Evolutionary conservation across 2,113 vertebrate genomes (phyloP), one percentile per base, ranked within the genome.

Genomic region (Tursiops truncatus): DNA sequence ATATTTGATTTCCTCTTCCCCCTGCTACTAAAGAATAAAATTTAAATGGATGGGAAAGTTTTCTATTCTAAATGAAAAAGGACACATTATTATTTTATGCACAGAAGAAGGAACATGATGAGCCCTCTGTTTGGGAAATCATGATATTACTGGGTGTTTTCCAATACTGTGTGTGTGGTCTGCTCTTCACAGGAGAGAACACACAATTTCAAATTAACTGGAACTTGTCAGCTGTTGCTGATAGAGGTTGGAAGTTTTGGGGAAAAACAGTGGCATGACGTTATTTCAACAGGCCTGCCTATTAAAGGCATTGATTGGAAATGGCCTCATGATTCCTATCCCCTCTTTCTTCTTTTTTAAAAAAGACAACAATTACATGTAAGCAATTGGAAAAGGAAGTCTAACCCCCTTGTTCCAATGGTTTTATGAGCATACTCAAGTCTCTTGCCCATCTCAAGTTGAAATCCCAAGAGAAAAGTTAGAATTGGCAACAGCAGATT

Each of bases 151-250:
- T 67, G 50, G 31, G 11, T 63, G 1, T 28, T 67, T 94, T 89
- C 62, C 33, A 63, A 20, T 33, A 33, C 81, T 36, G 6, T 47
- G 44, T 89, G 88, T 90, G 36, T 97, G 95, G 88, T 91, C 86
- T 96, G 88, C n/a, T 91, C 38, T 87, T 97, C 96, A 97, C 58
- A 96, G 14, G 17, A 95, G 76, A 92, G 80, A 85, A 65, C 21
- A 50, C 11, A 33, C n/a, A 41, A 87, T 98, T 89, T 15, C 31
- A 89, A 73, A 80, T 77, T 47, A 84, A 8, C 91, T 93, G 10
- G 12, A 88, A 25, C 44, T 88, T 31, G 36, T 93, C 95, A 97
- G 87, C 80, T 97, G 80, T 56, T 36, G 85, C 82, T 94, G 87
- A 80, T 94, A 6, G 1, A 26, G 94, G 33, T 47, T 83, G 73